Evolutionary conservation across 2,113 vertebrate genomes (phyloP).

Genomic region (Semnornis frantzii): DNA sequence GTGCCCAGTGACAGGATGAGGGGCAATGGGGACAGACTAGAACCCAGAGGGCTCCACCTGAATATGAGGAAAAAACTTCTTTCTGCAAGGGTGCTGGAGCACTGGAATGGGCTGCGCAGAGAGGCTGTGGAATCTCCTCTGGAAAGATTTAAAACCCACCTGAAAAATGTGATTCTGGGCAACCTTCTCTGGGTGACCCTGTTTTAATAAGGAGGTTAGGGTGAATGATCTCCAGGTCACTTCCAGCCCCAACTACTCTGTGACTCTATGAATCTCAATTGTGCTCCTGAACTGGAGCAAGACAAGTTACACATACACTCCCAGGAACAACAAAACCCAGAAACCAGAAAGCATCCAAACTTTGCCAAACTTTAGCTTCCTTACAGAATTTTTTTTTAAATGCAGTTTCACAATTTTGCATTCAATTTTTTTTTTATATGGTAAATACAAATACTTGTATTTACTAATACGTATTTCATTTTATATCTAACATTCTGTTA

Average conservation of each 20-base stretch:
- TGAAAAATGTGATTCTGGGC: not conserved
- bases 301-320: not conserved
- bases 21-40: no score
- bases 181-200: not conserved
- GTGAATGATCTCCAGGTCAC: not conserved
- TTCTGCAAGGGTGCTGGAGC: no score
- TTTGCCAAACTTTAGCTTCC: not conserved
- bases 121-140: no score
- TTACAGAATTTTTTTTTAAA: not conserved
- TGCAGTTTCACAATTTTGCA: not conserved
- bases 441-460: no score
- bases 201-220: not conserved
- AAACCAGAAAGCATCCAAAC: not conserved
- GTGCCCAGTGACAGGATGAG: no score
- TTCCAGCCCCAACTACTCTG: not conserved
- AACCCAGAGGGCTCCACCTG: no score
- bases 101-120: no score
- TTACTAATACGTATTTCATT: no score
- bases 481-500: not conserved
- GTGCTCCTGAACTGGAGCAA: not conserved
- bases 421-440: not conserved
- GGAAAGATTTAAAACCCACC: not conserved
- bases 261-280: not conserved
- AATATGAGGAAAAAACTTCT: no score
- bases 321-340: not conserved